phyloP scores from a whole-genome alignment of 2,113 vertebrate species.

The Phalacrocorax carbo region DNA sequence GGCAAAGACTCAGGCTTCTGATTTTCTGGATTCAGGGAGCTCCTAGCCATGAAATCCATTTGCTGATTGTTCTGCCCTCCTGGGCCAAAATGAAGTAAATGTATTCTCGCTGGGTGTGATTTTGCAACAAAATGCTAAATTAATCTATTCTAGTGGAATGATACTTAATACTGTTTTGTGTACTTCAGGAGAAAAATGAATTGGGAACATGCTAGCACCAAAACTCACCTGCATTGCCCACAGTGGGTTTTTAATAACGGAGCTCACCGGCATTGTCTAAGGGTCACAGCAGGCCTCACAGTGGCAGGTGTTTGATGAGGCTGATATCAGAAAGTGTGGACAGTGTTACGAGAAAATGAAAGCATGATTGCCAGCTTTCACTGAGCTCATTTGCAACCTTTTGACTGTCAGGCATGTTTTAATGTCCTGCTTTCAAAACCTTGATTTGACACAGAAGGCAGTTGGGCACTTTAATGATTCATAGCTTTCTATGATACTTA shows the following conservation, averaged over 20 bases:
- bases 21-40: neutral
- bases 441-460: neutral
- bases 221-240: neutral
- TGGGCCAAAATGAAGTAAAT: neutral
- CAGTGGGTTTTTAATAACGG: neutral
- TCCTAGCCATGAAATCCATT: neutral
- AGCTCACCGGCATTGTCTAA: neutral
- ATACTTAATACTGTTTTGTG: neutral
- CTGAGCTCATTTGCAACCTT: neutral
- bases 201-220: neutral
- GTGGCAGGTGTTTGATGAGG: neutral
- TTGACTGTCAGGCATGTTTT: neutral
- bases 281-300: neutral
- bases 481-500: neutral
- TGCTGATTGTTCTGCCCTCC: neutral
- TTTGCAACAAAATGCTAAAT: neutral
- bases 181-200: neutral
- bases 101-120: neutral
- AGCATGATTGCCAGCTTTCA: neutral
- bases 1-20: neutral
- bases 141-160: neutral
- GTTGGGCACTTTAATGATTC: neutral
- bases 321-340: neutral
- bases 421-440: neutral
- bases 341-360: neutral